These are phyloP conservation scores for Spisula solida DNA, from an alignment of 2,888 invertebrate species.

Conservation along the genomic window DNA sequence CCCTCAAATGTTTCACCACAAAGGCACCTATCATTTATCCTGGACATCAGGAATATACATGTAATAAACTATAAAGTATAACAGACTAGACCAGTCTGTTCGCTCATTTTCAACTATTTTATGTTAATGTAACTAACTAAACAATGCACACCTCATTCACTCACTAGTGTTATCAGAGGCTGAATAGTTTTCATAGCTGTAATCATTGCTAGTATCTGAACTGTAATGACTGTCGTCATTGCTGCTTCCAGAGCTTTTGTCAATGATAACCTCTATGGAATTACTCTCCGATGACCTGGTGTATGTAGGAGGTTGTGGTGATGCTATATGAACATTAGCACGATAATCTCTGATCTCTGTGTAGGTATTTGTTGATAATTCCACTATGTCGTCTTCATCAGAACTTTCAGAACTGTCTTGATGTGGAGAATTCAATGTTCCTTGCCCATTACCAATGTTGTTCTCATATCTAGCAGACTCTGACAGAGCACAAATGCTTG, in stretches of 20 bases:
- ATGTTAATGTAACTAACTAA: not conserved
- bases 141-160: not conserved
- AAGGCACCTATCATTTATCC: conserved; percentile 15
- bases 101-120: not conserved
- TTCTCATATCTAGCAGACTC: not conserved
- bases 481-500: conserved; percentile 49
- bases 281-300: not conserved
- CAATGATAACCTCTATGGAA: not conserved
- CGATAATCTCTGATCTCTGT: conserved; percentile 16
- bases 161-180: conserved; percentile 31
- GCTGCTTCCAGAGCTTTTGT: conserved; percentile 15
- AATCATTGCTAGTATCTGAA: conserved; percentile 16
- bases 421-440: not conserved
- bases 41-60: not conserved
- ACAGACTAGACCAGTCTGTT: not conserved
- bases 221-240: not conserved
- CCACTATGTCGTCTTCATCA: conserved; percentile 24
- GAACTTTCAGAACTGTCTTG: conserved; percentile 36
- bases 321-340: not conserved
- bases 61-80: not conserved
- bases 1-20: not conserved
- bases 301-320: not conserved
- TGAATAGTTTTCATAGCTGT: conserved; percentile 23
- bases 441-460: not conserved
- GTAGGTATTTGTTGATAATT: not conserved